Evolutionary conservation across 2,888 invertebrate genomes (phyloP).

Genomic region (Mactromeris polynyma): DNA sequence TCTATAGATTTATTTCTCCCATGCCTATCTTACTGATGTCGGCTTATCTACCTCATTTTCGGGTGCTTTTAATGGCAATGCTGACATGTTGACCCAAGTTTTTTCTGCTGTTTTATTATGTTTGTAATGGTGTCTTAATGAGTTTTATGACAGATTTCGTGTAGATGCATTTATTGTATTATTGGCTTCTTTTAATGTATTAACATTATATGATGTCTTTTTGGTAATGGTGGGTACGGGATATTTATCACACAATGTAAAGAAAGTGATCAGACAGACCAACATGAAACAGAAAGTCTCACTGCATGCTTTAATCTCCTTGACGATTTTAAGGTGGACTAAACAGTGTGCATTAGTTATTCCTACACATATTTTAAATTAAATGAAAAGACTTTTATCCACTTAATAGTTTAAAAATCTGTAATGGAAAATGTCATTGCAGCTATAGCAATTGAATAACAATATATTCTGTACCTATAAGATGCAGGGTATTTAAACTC

Average conservation of each 20-base stretch:
- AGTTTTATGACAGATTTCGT: conserved; percentile 13
- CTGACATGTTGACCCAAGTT: conserved; percentile 3
- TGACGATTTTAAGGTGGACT: neutral
- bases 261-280: neutral
- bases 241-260: neutral
- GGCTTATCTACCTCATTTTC: conserved; percentile 21
- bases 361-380: neutral
- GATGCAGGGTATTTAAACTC: no score
- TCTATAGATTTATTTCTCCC: conserved; percentile 30
- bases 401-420: neutral
- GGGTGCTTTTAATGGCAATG: conserved; percentile 9
- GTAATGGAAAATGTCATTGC: neutral
- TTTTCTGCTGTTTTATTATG: neutral
- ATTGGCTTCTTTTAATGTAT: neutral
- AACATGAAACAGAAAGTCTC: neutral
- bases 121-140: neutral
- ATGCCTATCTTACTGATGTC: neutral
- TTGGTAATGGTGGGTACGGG: neutral
- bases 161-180: neutral
- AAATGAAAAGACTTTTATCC: neutral
- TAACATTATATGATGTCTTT: neutral
- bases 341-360: neutral
- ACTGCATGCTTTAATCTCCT: neutral
- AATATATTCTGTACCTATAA: neutral
- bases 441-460: neutral